phyloP scores from a whole-genome alignment of 2,888 invertebrate genomes.

The Desoria tigrina region DNA sequence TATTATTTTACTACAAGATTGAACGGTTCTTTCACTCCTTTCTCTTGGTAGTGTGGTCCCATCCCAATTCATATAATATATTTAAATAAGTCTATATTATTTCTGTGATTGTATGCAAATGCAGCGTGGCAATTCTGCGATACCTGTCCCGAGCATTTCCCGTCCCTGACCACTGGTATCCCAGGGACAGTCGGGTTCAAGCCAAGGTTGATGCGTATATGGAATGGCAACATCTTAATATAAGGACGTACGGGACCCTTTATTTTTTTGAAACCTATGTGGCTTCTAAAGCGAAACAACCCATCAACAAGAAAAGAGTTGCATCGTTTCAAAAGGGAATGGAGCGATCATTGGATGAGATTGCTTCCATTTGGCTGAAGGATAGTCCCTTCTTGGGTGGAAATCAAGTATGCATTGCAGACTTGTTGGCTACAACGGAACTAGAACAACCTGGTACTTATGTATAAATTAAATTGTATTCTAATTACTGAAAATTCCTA shows the following conservation, averaged over 20 bases:
- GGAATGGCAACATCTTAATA: slow-evolving; percentile 74
- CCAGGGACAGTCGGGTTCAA: slow-evolving; percentile 63
- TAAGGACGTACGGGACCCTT: slow-evolving; percentile 63
- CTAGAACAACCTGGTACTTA: slow-evolving; percentile 43
- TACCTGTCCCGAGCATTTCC: slow-evolving; percentile 65
- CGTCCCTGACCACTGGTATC: slow-evolving; percentile 66
- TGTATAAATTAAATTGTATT: too few relatives aligned
- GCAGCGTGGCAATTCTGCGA: slow-evolving; percentile 70
- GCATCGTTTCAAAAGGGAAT: slow-evolving; percentile 24
- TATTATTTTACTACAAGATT: neutral
- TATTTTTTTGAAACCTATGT: slow-evolving; percentile 65
- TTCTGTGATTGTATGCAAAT: too few relatives aligned
- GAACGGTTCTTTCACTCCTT: neutral
- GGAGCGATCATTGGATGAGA: slow-evolving; percentile 26
- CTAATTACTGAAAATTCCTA: too few relatives aligned
- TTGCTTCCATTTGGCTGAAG: slow-evolving; percentile 41
- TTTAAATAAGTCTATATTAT: slow-evolving; percentile 16
- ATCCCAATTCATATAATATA: slow-evolving; percentile 1
- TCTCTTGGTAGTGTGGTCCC: neutral
- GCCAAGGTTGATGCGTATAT: slow-evolving; percentile 72
- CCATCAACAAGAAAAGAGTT: slow-evolving; percentile 28
- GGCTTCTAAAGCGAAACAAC: slow-evolving; percentile 60
- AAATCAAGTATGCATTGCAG: slow-evolving; percentile 35
- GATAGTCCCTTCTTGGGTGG: slow-evolving; percentile 41
- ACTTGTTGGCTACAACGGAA: slow-evolving; percentile 41